Base-by-base conservation (phyloP, 2,888 invertebrate genomes). In the Timema podura region DNA sequence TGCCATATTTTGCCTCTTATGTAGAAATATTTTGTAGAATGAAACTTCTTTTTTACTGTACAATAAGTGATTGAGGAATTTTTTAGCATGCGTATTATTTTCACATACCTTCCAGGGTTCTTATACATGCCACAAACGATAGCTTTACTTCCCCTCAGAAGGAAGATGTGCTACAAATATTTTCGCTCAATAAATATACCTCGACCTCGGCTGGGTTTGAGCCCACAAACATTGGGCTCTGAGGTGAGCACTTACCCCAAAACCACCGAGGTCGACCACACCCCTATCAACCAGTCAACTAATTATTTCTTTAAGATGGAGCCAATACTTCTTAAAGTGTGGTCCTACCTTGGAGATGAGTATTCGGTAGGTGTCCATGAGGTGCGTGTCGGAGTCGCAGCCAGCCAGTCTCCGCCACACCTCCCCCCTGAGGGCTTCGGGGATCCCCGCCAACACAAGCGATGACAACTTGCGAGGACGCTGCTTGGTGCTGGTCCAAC, bases 321-420 rank as follows among this genome's bases (percentile, higher is more conserved):
- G 11, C 5, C 6, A 48, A 51, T 79, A n/a, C n/a, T n/a, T n/a
- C n/a, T n/a, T n/a, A n/a, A n/a, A n/a, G n/a, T n/a, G n/a, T n/a
- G n/a, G n/a, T n/a, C n/a, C n/a, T n/a, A 95, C 95, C 86, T 96
- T 96, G 74, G 95, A 94, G 72, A 98, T 93, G 64, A 98, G 88
- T 65, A 92, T 89, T 77, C 95, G 87, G 81, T 98, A 99, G 13
- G 91, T 92, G 78, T 98, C 96, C 87, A 95, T 91, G 81, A 97
- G 90, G 75, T 90, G 88, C 71, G 88, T 87, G 77, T 91, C 90
- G 79, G 91, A 91, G 76, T 93, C 92, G 69, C 94, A 91, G 57
- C 92, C 93, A 15, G 96, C 93, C 74, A 99, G 84, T 71, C 98
- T 87, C 80, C 97, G 96, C 99, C 99, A 99, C 65, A 99, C 96